Base-by-base conservation (phyloP, 2,888 invertebrate genomes). In the Andrena camellia region DNA sequence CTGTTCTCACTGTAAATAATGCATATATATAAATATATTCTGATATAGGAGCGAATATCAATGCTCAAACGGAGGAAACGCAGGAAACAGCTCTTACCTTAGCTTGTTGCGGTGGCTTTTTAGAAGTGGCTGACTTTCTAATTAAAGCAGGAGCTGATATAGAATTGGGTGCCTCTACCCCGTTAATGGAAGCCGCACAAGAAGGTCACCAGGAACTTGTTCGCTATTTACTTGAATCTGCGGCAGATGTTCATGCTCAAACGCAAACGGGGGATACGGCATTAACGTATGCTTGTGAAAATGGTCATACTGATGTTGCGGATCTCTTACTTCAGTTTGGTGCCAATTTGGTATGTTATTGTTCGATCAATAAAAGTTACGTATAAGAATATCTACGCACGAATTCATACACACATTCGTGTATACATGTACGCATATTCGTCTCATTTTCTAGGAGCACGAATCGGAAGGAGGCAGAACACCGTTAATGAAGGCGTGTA, bases 21-120 rank as follows among this genome's bases (percentile, higher is more conserved):
- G 13, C 52, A 52, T 35, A 64, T 57, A 35, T 64, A 23, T 42
- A 35, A 54, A 17, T 70, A 23, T 73, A 74, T 89, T 78, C 64
- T 42, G 81, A 90, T 90, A 35, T 76, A 95, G 96, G 97, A 89
- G 99, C 99, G 67, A 97, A 98, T 93, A 99, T 99, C 93, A 99
- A 99, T 95, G 98, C 99, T 84, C 99, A 99, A 94, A 99, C 99
- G 1, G 99, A 99, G 94, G 99, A 99, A 94, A 99, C 99, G 2
- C 99, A 99, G 94, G 99, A 99, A 95, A 99, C 99, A 0, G 98
- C 99, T 2, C 94, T 99, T 33, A 99, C 99, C 13, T 95, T 99
- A 84, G 98, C 99, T 17, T 98, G 98, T 93, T 98, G 98, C 94
- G 98, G 98, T 33, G 99, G 99, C 88, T 99, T 99, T 94, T 96